Percentiles rank a stretch among this genome's conserved stretches.
Evolutionary conservation across 2,888 invertebrate genomes (phyloP).

Genomic region (Pyrgus malvae): DNA sequence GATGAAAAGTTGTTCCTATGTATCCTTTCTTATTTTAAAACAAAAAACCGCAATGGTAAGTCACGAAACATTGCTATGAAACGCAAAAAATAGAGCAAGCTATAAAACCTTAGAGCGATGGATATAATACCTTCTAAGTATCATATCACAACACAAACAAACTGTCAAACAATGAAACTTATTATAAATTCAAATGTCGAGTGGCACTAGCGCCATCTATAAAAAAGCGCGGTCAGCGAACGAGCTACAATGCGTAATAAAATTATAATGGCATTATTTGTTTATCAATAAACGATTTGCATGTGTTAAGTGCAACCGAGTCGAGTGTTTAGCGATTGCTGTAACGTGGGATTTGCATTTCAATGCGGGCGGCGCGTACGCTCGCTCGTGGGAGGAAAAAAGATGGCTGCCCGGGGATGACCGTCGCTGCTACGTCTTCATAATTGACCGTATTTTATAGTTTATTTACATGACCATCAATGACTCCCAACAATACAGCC

Average conservation of each 20-base stretch:
- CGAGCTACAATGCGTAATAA: constrained; percentile 67
- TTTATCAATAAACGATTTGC: constrained; percentile 76
- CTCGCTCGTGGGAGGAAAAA: constrained; percentile 31
- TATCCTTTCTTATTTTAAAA: no score
- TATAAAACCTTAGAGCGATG: background rate
- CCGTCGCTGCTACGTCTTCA: constrained; percentile 5
- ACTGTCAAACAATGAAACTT: constrained; percentile 51
- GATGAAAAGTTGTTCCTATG: no score
- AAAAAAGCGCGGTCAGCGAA: constrained; percentile 56
- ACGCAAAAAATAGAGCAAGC: background rate
- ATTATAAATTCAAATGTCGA: constrained; percentile 65
- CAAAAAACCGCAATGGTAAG: background rate
- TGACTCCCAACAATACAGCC: background rate
- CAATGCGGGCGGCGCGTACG: constrained; percentile 53
- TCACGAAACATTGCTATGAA: background rate
- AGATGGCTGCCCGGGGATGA: constrained; percentile 29
- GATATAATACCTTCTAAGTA: constrained; percentile 25
- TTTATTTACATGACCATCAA: constrained; percentile 1
- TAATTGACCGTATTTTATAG: constrained; percentile 8
- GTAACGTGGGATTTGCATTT: constrained; percentile 60
- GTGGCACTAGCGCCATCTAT: constrained; percentile 52
- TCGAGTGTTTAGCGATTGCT: constrained; percentile 45
- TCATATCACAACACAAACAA: constrained; percentile 30
- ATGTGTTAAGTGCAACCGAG: constrained; percentile 66
- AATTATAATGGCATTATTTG: constrained; percentile 75